Conservation (phyloP, 2,888 invertebrate species). For the Patella pellucida region DNA sequence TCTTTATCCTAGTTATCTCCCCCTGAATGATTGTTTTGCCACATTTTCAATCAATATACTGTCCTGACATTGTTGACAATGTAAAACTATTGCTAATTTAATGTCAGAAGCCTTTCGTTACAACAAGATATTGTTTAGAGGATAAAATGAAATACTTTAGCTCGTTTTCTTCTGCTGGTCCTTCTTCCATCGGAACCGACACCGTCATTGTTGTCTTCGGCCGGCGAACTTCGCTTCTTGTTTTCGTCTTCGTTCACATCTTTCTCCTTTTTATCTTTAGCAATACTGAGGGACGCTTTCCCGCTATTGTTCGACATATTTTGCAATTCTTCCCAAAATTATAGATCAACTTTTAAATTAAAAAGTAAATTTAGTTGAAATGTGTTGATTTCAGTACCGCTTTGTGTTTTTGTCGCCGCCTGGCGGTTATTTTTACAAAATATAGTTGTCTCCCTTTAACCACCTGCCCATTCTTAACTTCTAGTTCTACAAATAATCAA, state of each 20-base stretch:
- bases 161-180: constrained; percentile 52
- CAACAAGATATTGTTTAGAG: background rate
- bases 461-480: background rate
- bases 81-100: too few relatives aligned
- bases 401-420: background rate
- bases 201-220: constrained; percentile 41
- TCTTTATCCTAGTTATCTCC: too few relatives aligned
- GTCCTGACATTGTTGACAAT: too few relatives aligned
- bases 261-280: constrained; percentile 32
- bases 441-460: background rate
- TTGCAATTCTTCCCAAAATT: too few relatives aligned
- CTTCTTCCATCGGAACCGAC: constrained; percentile 40
- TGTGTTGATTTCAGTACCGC: too few relatives aligned
- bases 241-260: constrained; percentile 36
- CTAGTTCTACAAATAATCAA: too few relatives aligned
- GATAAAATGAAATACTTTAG: constrained; percentile 34
- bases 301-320: constrained; percentile 10
- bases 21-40: too few relatives aligned
- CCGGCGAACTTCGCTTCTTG: constrained; percentile 32
- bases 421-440: background rate
- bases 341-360: too few relatives aligned
- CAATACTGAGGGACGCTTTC: constrained; percentile 33
- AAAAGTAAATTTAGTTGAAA: too few relatives aligned
- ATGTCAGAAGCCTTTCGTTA: too few relatives aligned
- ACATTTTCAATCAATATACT: too few relatives aligned